Base-by-base conservation (phyloP, 1,140 invertebrate genomes). In the Plodia interpunctella region DNA sequence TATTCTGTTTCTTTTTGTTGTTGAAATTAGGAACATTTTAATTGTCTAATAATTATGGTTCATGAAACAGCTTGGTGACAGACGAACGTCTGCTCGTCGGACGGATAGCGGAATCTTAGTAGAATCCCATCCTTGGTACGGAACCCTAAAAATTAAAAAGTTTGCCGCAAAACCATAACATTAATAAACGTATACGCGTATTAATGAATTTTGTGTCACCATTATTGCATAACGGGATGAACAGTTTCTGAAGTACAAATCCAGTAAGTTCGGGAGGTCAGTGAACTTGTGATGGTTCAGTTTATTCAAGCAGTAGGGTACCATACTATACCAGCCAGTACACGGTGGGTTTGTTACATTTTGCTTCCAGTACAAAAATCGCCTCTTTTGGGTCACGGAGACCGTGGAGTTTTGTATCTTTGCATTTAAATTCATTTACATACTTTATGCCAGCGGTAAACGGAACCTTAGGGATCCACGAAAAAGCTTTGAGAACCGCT, bases 171-270 rank as follows among this genome's bases (percentile, higher is more conserved):
- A 30, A 11, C 28, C 6, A 32, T 50, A 51, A 49, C 53, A 20
- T 35, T 35, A 62, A 18, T 25, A 51, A 52, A 44, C 25, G 18
- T 49, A 53, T 59, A 62, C 30, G 35, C 54, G 51, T 21, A 13
- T 35, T 59, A 69, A 65, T 64, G 67, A 69, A 67, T 65, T 72
- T 57, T 19, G 55, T 51, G 38, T 62, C 70, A 72, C 51, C 66
- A 38, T 72, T 72, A 70, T 67, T 59, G 10, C 19, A 54, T 67
- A 73, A 73, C 67, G 70, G 70, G 59, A 65, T 62, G 51, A 21
- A 18, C 35, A 52, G 55, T 15, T 63, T 64, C 18, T 32, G 55
- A 51, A 32, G 28, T 52, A 49, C 13, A 28, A 30, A 49, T 28
- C 28, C n/a, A 21, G 30, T 49, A 30, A 59, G 49, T 60, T 66